phyloP scores from a whole-genome alignment of 2,888 invertebrate species.

The Entomobrya multifasciata region DNA sequence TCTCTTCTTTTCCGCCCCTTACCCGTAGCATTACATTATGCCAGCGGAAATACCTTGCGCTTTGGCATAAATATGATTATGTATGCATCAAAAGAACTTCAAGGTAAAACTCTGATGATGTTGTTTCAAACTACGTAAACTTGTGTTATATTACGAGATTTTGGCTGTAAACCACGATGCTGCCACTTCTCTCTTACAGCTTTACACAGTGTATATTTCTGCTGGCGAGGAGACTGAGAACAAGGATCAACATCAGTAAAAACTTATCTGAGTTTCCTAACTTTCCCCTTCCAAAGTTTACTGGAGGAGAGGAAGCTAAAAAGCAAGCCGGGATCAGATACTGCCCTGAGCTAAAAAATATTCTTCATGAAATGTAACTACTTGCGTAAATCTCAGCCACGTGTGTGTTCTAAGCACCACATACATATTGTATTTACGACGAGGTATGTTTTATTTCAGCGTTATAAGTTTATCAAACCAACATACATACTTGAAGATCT shows the following conservation, averaged over 20 bases:
- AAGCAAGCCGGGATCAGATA: slow-evolving; percentile 60
- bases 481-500: slow-evolving; percentile 25
- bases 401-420: no score
- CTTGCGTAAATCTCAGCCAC: slow-evolving; percentile 68
- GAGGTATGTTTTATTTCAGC: neutral
- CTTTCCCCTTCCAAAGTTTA: slow-evolving; percentile 19
- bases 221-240: slow-evolving; percentile 42
- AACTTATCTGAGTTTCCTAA: slow-evolving; percentile 49
- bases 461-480: neutral
- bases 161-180: neutral
- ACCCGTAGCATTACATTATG: neutral
- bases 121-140: slow-evolving; percentile 26
- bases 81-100: slow-evolving; percentile 37
- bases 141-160: neutral
- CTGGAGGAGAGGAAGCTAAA: slow-evolving; percentile 4
- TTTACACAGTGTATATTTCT: slow-evolving; percentile 15
- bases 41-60: neutral
- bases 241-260: slow-evolving; percentile 42
- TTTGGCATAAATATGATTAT: slow-evolving; percentile 5
- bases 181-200: neutral
- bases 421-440: no score
- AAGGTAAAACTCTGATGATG: slow-evolving; percentile 15
- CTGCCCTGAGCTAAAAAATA: slow-evolving; percentile 51
- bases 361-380: slow-evolving; percentile 40
- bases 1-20: neutral